Evolutionary conservation across 2,113 vertebrate species (phyloP), one percentile per base, ranked within the genome.

Genomic region (Argyrosomus japonicus): DNA sequence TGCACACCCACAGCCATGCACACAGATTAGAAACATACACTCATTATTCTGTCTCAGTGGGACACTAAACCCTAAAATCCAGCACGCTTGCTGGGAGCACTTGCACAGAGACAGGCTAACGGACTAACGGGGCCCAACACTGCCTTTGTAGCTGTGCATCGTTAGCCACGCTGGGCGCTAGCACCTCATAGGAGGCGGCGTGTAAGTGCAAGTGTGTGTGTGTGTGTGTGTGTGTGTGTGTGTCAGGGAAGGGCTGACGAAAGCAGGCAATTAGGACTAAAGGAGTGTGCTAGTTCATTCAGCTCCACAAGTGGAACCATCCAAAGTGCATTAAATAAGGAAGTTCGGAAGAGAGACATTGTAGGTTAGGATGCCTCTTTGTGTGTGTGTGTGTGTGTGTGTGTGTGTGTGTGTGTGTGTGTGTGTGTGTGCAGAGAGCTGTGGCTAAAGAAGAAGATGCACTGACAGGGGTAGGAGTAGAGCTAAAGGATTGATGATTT

Each of bases 51-150:
- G 93, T 92, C 95, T 95, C 95, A 95, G 96, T 90, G 94, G 94
- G 95, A 94, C 84, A 79, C 93, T 96, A 95, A 95, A 95, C 92
- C 95, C 93, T 89, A 93, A 95, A 96, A 96, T 94, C 92, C 93
- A 94, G 92, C 92, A 86, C 57, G 85, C 91, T 95, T 91, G 89
- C 89, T 91, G 94, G 88, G 93, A 93, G 91, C 87, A 89, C 88
- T 92, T 85, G 89, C 82, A 89, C 91, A 82, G 93, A 94, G 90
- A 89, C 90, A 72, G 40, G 87, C 90, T 88, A 88, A 89, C 81
- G 2, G 73, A 87, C 83, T 93, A 93, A 90, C 91, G 18, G 73
- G 90, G 80, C 77, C 90, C 89, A 77, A 73, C 75, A n/a, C 86
- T 90, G 88, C 88, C 91, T 96, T 93, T 94, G 94, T 92, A 93